Conservation (phyloP, 2,888 invertebrate species). For the Micoletzkya japonica region DNA sequence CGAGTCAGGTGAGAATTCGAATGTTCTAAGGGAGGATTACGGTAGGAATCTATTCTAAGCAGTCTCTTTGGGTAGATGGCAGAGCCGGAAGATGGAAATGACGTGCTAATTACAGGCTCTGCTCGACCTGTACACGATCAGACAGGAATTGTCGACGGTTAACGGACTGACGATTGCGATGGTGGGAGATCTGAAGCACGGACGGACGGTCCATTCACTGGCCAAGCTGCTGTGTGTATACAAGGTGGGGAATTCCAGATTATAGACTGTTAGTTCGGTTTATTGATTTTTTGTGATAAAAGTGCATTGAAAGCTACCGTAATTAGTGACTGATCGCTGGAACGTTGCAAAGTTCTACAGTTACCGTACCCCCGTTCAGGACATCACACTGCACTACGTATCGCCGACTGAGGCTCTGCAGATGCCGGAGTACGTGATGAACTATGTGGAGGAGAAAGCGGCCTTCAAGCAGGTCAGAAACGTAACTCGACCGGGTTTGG, state of each 20-base stretch:
- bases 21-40: too few species aligned
- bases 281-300: not conserved
- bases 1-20: constrained; percentile 79
- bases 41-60: not conserved
- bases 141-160: constrained; percentile 97
- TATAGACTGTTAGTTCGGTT: not conserved
- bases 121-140: constrained; percentile 93
- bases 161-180: constrained; percentile 94
- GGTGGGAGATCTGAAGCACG: constrained; percentile 96
- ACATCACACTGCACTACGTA: constrained; percentile 83
- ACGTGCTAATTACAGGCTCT: constrained; percentile 72
- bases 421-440: constrained; percentile 85
- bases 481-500: not conserved
- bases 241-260: constrained; percentile 69
- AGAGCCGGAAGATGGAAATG: not conserved
- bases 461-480: constrained; percentile 73
- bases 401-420: constrained; percentile 78
- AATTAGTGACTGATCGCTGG: not conserved
- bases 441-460: constrained; percentile 79
- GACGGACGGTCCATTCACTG: constrained; percentile 94
- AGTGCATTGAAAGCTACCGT: not conserved
- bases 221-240: constrained; percentile 90
- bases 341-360: not conserved
- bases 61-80: not conserved
- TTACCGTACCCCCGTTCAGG: constrained; percentile 30